A percentile compares a stretch with the other conserved stretches of the same genome.
Evolutionary conservation across 2,113 vertebrate species (phyloP).

Genomic region (Cavia aperea): DNA sequence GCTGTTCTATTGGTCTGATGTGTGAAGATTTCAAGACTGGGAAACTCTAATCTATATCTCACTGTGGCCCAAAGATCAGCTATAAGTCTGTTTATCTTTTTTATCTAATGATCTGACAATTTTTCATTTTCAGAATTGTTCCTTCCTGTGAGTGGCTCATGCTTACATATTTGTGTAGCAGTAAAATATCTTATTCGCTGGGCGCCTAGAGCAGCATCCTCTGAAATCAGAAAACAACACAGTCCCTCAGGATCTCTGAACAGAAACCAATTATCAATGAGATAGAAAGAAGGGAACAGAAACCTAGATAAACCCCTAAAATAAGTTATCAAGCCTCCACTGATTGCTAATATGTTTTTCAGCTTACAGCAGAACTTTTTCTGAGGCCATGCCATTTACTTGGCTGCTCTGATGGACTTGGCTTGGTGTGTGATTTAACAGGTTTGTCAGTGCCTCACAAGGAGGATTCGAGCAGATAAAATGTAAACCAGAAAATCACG

Average conservation of each 20-base stretch:
- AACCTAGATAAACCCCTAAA: neutral
- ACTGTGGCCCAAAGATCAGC: neutral
- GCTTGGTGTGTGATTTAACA: neutral
- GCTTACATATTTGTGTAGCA: neutral
- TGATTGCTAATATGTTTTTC: neutral
- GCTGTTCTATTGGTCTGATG: neutral
- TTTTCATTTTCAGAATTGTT: slow-evolving; percentile 27
- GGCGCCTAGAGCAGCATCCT: neutral
- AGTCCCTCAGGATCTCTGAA: neutral
- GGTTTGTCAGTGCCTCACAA: neutral
- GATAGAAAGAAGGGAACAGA: neutral
- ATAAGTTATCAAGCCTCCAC: neutral
- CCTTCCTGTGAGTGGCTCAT: neutral
- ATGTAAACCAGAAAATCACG: neutral
- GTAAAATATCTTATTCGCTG: neutral
- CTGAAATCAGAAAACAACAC: neutral
- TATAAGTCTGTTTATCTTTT: neutral
- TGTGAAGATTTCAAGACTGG: neutral
- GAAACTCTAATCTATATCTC: neutral
- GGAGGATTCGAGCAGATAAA: neutral
- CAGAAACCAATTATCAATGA: neutral
- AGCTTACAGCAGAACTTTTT: neutral
- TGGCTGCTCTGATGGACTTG: neutral
- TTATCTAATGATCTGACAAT: neutral
- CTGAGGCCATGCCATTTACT: neutral